These are phyloP conservation scores for Chaetodon trifasciatus DNA, from an alignment of 2,797 vertebrate genomes.

Conservation along the genomic window DNA sequence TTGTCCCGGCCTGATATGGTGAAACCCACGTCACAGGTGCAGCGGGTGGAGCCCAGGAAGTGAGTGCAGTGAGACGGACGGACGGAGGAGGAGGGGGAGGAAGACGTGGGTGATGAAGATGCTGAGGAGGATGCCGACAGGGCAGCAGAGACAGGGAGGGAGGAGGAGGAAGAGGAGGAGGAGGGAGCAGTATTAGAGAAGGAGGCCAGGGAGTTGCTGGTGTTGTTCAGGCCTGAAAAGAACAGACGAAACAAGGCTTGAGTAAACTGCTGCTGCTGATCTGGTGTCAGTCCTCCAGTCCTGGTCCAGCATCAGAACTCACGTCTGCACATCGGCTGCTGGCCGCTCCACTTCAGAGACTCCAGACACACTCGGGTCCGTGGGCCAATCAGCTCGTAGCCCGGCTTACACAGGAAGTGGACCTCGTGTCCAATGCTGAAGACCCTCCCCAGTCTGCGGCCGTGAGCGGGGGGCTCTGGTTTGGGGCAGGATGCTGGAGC, in stretches of 20 bases:
- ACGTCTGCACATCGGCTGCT: constrained; percentile 87
- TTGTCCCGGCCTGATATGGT: constrained; percentile 83
- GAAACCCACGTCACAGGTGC: constrained; percentile 85
- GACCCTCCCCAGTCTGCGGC: constrained; percentile 86
- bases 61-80: constrained; percentile 80
- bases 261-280: background rate
- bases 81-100: constrained; percentile 55
- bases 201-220: constrained; percentile 52
- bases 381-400: constrained; percentile 87
- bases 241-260: accelerated
- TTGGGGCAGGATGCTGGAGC: constrained; percentile 83
- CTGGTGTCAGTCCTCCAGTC: background rate
- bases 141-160: constrained; percentile 34
- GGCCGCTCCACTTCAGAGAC: constrained; percentile 88
- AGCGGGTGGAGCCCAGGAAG: constrained; percentile 81
- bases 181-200: constrained; percentile 46
- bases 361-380: constrained; percentile 85
- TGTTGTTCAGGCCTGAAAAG: constrained; percentile 64
- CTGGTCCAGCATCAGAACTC: constrained; percentile 27
- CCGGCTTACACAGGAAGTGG: constrained; percentile 86
- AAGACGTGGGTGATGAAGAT: constrained; percentile 6
- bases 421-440: constrained; percentile 85
- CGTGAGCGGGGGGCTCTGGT: constrained; percentile 77
- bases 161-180: constrained; percentile 21
- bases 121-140: constrained; percentile 33